A percentile compares a stretch with the other conserved stretches of the same genome.
These are phyloP conservation scores for Varanus salvator DNA, from an alignment of 2,113 vertebrate genomes.

Conservation along the genomic window DNA sequence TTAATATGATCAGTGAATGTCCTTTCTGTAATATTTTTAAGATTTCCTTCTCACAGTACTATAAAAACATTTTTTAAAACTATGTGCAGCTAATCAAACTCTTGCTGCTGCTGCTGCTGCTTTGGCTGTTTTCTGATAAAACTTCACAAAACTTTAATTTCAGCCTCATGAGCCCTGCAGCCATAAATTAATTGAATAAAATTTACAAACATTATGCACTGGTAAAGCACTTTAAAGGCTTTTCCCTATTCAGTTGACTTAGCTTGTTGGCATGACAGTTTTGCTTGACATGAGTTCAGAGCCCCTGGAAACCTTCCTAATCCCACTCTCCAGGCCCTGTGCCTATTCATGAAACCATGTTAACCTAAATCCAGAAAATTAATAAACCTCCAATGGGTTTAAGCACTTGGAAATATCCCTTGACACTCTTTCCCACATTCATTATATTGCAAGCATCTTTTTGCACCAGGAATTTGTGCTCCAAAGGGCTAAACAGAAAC, in stretches of 20 bases:
- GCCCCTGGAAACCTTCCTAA: conserved; percentile 79
- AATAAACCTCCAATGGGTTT: conserved; percentile 73
- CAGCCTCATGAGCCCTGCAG: conserved; percentile 75
- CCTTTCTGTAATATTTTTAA: conserved; percentile 13
- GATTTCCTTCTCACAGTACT: conserved; percentile 34
- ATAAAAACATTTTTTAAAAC: conserved; percentile 64
- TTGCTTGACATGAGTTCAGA: conserved; percentile 77
- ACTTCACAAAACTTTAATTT: conserved; percentile 78
- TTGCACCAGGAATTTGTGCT: conserved; percentile 53
- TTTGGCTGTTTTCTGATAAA: conserved; percentile 75
- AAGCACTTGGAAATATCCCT: conserved; percentile 61
- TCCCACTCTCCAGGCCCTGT: conserved; percentile 73
- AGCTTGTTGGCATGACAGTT: conserved; percentile 70
- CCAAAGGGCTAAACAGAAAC: conserved; percentile 58
- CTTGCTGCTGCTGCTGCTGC: conserved; percentile 11
- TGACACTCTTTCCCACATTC: conserved; percentile 46
- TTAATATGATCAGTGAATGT: not conserved
- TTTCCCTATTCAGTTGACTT: conserved; percentile 70
- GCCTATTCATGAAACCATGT: conserved; percentile 76
- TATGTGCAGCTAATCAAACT: conserved; percentile 63
- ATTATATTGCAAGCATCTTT: conserved; percentile 47
- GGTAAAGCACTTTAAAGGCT: conserved; percentile 69
- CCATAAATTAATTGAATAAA: conserved; percentile 82
- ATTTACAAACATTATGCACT: conserved; percentile 79
- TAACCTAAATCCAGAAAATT: conserved; percentile 72